Base-by-base conservation (phyloP, 1,140 invertebrate species). In the Meloidogyne chitwoodi region DNA sequence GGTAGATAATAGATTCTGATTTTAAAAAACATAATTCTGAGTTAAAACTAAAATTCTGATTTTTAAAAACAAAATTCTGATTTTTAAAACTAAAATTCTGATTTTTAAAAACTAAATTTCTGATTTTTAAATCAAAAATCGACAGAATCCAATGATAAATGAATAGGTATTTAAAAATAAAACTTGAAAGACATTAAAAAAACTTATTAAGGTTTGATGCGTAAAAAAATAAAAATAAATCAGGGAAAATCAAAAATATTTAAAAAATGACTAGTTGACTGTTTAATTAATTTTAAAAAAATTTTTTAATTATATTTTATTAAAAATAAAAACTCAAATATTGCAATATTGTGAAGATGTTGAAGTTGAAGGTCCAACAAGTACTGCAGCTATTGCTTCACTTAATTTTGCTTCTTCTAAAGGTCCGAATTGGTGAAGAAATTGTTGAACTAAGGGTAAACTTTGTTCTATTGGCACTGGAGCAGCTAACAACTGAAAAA, bases 391-490 rank as follows among this genome's bases (percentile, higher is more conserved):
- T 16, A 73, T 73, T 41, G 71, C 71, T 38, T 73, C 71, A 64
- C 71, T 73, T 34, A 73, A 38, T 73, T 73, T 73, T 0, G 71
- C 56, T 64, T 73, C 71, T n/a, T 73, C 71, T 16, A 64, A 64
- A 6, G 38, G 34, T 19, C 71, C 24, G 19, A 27, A 26, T 63
- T 44, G 38, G 48, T 44, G 44, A 34, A 41, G 56, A 10, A 73
- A 6, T 34, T 64, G 71, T 22, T 73, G 71, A 19, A 65, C 19
- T 31, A 73, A 22, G 10, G 41, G 71, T 22, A 24, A 29, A 29
- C 61, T 61, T 27, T 41, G 44, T 1, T 61, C 41, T 34, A 63
- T 29, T 38, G 41, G 22, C 5, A 64, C 27, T 14, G 69, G 48
- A 11, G 62, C 69, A 27, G 34, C 38, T 67, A 67, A 67, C 12